These are phyloP conservation scores for Solea senegalensis DNA, from an alignment of 2,113 vertebrate genomes.

Conservation along the genomic window DNA sequence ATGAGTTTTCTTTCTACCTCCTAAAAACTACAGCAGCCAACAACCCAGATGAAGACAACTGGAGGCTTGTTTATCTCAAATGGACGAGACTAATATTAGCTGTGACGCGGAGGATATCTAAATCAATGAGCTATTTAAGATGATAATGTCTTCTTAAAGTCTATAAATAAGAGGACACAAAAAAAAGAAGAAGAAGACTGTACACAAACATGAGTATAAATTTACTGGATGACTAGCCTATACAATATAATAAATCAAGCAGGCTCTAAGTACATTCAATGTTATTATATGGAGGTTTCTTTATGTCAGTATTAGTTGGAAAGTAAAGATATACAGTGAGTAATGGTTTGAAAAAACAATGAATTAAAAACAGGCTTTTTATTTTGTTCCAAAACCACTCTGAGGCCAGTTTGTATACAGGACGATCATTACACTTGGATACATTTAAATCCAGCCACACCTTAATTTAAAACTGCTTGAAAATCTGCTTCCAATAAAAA, in stretches of 20 bases:
- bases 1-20: conserved; percentile 31
- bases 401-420: conserved; percentile 11
- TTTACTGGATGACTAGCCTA: conserved; percentile 45
- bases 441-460: conserved; percentile 9
- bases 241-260: conserved; percentile 43
- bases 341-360: conserved; percentile 30
- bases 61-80: conserved; percentile 2
- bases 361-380: neutral
- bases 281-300: conserved; percentile 53
- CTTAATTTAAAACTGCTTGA: neutral
- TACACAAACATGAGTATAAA: conserved; percentile 44
- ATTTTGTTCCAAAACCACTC: conserved; percentile 20
- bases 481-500: neutral
- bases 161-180: conserved; percentile 44
- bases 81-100: conserved; percentile 3
- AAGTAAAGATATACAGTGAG: conserved; percentile 31
- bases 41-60: conserved; percentile 29
- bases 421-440: conserved; percentile 22
- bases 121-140: conserved; percentile 10
- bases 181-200: conserved; percentile 27
- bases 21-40: conserved; percentile 51
- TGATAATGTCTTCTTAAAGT: conserved; percentile 41
- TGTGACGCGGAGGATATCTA: conserved; percentile 13
- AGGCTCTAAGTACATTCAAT: conserved; percentile 69
- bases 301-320: conserved; percentile 42